These are phyloP conservation scores for Lagodon rhomboides DNA, from an alignment of 2,797 vertebrate species.

Conservation along the genomic window DNA sequence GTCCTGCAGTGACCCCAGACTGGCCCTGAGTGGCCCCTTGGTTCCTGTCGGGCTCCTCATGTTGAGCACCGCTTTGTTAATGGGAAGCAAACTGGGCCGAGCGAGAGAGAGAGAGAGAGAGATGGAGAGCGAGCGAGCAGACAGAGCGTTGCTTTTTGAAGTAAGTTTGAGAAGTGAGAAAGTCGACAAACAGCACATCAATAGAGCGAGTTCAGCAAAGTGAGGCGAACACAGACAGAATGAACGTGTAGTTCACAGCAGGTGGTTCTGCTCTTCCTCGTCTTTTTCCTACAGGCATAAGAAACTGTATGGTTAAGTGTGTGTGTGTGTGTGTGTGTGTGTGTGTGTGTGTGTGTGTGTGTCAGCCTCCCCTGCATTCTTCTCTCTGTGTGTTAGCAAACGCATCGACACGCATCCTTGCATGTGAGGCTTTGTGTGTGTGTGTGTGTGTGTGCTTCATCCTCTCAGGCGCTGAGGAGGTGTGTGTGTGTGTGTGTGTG, in stretches of 20 bases:
- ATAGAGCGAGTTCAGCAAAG: constrained; percentile 70
- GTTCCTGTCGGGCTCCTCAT: not conserved
- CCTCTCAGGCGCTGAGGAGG: constrained; percentile 47
- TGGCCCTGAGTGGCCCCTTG: not conserved
- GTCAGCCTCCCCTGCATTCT: constrained; percentile 45
- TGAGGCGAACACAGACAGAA: constrained; percentile 74
- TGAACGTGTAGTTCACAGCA: constrained; percentile 78
- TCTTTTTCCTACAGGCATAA: constrained; percentile 78
- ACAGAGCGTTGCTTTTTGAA: constrained; percentile 60
- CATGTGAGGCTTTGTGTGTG: constrained; percentile 48
- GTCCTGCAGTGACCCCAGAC: not conserved
- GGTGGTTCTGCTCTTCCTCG: constrained; percentile 65
- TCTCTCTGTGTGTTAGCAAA: constrained; percentile 60
- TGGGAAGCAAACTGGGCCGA: constrained; percentile 7
- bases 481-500: constrained; percentile 39
- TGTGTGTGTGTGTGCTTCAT: constrained; percentile 47
- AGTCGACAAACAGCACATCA: constrained; percentile 74
- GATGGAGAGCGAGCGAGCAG: constrained; percentile 30
- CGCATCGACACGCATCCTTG: constrained; percentile 62
- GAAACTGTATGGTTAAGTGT: constrained; percentile 71
- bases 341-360: constrained; percentile 27
- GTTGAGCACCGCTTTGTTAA: constrained; percentile 37
- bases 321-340: constrained; percentile 44
- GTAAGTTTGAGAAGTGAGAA: constrained; percentile 73
- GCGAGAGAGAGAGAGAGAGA: constrained; percentile 11